These are phyloP conservation scores for Drosophila burlai DNA, from an alignment of 1,140 invertebrate species.

Conservation along the genomic window DNA sequence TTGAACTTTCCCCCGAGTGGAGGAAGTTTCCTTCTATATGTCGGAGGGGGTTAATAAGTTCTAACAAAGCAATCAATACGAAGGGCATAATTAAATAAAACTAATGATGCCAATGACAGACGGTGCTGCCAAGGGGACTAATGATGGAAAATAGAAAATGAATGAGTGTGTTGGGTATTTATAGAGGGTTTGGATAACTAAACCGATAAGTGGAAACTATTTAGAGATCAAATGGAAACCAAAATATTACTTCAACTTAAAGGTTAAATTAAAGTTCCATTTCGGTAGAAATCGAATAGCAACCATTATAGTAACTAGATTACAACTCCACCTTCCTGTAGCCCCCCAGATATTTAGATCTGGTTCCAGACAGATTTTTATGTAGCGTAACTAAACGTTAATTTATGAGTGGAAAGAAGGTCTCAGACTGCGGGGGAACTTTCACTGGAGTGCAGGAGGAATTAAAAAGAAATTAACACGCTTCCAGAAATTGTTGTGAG, in stretches of 20 bases:
- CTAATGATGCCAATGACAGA: conserved; percentile 83
- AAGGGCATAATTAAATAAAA: conserved; percentile 83
- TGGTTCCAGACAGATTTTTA: conserved; percentile 72
- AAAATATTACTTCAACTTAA: neutral
- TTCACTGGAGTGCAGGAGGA: conserved; percentile 50
- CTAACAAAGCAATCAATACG: conserved; percentile 84
- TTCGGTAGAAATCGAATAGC: neutral
- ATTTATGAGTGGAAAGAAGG: conserved; percentile 62
- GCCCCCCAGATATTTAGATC: conserved; percentile 10
- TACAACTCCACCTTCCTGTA: neutral
- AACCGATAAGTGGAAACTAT: conserved; percentile 15
- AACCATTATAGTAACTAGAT: conserved; percentile 7
- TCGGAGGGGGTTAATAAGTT: conserved; percentile 69
- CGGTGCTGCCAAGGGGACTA: conserved; percentile 51
- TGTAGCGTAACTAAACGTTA: conserved; percentile 79
- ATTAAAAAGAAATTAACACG: conserved; percentile 82
- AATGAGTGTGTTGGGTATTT: conserved; percentile 30
- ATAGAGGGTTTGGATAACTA: conserved; percentile 15
- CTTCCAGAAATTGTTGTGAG: conserved; percentile 48
- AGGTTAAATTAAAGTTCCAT: neutral
- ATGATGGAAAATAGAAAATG: conserved; percentile 53
- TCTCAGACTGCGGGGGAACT: conserved; percentile 12
- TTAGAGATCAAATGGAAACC: conserved; percentile 2
- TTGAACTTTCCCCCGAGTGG: conserved; percentile 69
- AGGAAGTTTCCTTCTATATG: conserved; percentile 10